A percentile compares a stretch with the other conserved stretches of the same genome.
These are phyloP conservation scores for Diaphora mendica DNA, from an alignment of 2,888 invertebrate species.

Conservation along the genomic window DNA sequence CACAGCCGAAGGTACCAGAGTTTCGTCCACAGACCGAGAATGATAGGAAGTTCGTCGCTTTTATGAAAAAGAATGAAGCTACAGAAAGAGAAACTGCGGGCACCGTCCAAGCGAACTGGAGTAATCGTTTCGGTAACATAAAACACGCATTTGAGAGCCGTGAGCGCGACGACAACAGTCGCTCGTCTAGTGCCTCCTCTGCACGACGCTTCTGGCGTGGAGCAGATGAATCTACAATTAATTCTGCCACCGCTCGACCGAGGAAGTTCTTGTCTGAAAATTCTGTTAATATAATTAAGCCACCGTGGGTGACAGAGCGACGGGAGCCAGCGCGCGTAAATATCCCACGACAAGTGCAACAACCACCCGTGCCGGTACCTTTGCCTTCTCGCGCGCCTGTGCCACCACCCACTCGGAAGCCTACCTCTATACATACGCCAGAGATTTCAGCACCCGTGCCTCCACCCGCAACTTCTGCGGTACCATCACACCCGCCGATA, in stretches of 20 bases:
- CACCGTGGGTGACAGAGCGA: slow-evolving; percentile 79
- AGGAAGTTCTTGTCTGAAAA: slow-evolving; percentile 64
- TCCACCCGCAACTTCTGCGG: slow-evolving; percentile 19
- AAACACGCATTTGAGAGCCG: slow-evolving; percentile 92
- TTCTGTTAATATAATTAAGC: slow-evolving; percentile 71
- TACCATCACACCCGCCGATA: slow-evolving; percentile 44
- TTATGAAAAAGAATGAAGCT: slow-evolving; percentile 90
- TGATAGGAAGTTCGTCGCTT: slow-evolving; percentile 93
- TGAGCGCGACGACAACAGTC: slow-evolving; percentile 68
- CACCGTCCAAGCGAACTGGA: slow-evolving; percentile 89
- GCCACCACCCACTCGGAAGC: slow-evolving; percentile 24
- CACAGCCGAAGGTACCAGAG: slow-evolving; percentile 85
- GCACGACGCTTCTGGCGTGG: slow-evolving; percentile 88
- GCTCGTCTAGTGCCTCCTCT: slow-evolving; percentile 81
- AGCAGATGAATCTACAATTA: slow-evolving; percentile 84
- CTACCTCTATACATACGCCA: slow-evolving; percentile 27
- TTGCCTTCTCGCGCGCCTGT: slow-evolving; percentile 25
- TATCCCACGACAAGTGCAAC: slow-evolving; percentile 48
- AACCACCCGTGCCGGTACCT: slow-evolving; percentile 34
- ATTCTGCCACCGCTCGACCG: slow-evolving; percentile 54
- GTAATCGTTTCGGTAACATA: slow-evolving; percentile 92
- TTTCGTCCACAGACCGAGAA: slow-evolving; percentile 94
- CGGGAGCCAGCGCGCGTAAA: slow-evolving; percentile 60
- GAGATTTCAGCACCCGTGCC: slow-evolving; percentile 25
- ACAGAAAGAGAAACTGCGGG: slow-evolving; percentile 52